These are phyloP conservation scores for Physocephala rufipes DNA, from an alignment of 2,888 invertebrate genomes.

Conservation along the genomic window DNA sequence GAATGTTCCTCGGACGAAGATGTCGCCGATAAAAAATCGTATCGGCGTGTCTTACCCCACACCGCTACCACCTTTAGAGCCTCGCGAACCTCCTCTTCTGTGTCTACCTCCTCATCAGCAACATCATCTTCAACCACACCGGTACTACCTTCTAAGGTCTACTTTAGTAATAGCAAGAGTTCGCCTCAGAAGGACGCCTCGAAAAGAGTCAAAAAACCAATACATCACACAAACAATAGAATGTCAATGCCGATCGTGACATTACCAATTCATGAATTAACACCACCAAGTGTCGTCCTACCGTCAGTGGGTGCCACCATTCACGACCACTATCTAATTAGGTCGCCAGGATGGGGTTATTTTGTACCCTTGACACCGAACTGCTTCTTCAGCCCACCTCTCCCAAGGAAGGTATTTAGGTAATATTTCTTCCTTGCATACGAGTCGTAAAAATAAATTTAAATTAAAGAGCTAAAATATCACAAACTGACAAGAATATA, in stretches of 20 bases:
- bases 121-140: constrained; percentile 38
- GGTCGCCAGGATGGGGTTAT: constrained; percentile 69
- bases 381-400: constrained; percentile 65
- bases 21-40: constrained; percentile 27
- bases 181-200: constrained; percentile 46
- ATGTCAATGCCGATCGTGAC: constrained; percentile 49
- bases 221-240: constrained; percentile 47
- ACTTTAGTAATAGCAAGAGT: constrained; percentile 48
- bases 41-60: too few relatives aligned
- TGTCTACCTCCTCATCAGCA: constrained; percentile 52
- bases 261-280: constrained; percentile 46
- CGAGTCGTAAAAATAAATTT: neutral
- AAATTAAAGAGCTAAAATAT: neutral
- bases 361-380: constrained; percentile 69
- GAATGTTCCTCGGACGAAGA: constrained; percentile 56
- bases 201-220: constrained; percentile 40
- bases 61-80: too few relatives aligned
- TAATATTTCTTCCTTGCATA: constrained; percentile 44
- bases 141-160: constrained; percentile 53
- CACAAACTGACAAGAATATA: neutral
- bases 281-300: constrained; percentile 21
- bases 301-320: constrained; percentile 54
- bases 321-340: constrained; percentile 49
- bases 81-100: neutral
- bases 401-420: constrained; percentile 58